Conservation (phyloP, 1,140 invertebrate genomes). For the Stegodyphus mimosarum region DNA sequence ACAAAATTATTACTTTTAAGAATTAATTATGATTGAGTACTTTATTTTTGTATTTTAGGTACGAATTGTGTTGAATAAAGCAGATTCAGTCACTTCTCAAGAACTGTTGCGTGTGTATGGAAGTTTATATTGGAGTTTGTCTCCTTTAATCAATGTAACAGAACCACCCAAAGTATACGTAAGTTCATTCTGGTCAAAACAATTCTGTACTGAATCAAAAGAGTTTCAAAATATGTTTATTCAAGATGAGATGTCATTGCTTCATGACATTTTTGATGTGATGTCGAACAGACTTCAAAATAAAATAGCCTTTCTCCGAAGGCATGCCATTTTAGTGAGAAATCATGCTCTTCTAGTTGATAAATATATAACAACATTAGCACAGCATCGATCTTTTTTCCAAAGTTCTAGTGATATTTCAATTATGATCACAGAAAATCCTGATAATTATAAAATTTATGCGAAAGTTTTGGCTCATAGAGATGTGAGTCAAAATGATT, state of each 20-base stretch:
- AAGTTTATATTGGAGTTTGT: constrained; percentile 98
- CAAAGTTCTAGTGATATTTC: constrained; percentile 82
- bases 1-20: too few relatives aligned
- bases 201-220: constrained; percentile 65
- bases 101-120: constrained; percentile 98
- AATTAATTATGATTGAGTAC: background rate
- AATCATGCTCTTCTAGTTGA: constrained; percentile 97
- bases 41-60: constrained; percentile 70
- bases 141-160: constrained; percentile 89
- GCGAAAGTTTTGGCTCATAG: constrained; percentile 89
- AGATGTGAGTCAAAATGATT: constrained; percentile 91
- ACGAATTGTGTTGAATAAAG: constrained; percentile 97
- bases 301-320: constrained; percentile 89
- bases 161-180: constrained; percentile 88
- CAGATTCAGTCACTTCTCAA: constrained; percentile 98
- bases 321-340: constrained; percentile 92
- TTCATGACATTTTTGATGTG: constrained; percentile 84
- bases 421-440: constrained; percentile 81
- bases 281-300: constrained; percentile 90
- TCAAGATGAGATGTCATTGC: constrained; percentile 83
- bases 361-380: constrained; percentile 91
- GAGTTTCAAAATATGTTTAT: constrained; percentile 61
- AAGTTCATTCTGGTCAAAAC: constrained; percentile 88
- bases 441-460: constrained; percentile 80
- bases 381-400: constrained; percentile 93